Base-by-base conservation (phyloP, 1,140 invertebrate genomes). In the Drosophila insularis region DNA sequence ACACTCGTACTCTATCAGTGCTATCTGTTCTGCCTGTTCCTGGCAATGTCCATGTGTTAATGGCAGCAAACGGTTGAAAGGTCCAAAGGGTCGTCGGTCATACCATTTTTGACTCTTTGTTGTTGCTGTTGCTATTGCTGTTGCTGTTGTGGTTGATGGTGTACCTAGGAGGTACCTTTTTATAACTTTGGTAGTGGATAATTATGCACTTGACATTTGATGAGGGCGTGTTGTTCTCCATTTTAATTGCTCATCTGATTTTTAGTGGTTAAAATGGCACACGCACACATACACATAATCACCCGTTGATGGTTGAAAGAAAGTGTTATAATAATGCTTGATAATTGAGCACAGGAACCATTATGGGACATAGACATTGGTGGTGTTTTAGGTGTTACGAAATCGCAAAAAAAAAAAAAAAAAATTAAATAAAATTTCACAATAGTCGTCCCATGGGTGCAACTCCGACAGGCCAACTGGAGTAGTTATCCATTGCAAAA, bases 141-240 rank as follows among this genome's bases (percentile, higher is more conserved):
- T 6, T 35, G 32, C 54, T 23, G 21, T 19, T 66, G 27, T 61
- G 37, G 72, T 21, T 75, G 72, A 60, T 75, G 66, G 68, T 50
- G 58, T 50, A 50, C 17, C 43, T 50, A 50, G 43, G 17, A 50
- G 43, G 43, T 50, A 50, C 17, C 17, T 50, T 50, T 75, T 75
- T 76, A 74, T 74, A 77, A 66, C 69, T 70, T 76, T 76, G 69
- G 66, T 67, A 65, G 72, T 75, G 73, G 79, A 39, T 78, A 86
- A 87, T 86, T 86, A 86, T 87, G 79, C 82, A 79, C 82, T 85
- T 87, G 81, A 85, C 81, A 81, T 78, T 78, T 85, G 81, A 85
- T 64, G 78, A 84, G 74, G 81, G 78, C 74, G 63, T 59, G 43
- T 10, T 56, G 27, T 46, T 43, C 50, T 61, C 43, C 13, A 23